Evolutionary conservation across 2,797 vertebrate species (phyloP), one percentile per base, ranked within the genome.

Genomic region (Lithobates pipiens): DNA sequence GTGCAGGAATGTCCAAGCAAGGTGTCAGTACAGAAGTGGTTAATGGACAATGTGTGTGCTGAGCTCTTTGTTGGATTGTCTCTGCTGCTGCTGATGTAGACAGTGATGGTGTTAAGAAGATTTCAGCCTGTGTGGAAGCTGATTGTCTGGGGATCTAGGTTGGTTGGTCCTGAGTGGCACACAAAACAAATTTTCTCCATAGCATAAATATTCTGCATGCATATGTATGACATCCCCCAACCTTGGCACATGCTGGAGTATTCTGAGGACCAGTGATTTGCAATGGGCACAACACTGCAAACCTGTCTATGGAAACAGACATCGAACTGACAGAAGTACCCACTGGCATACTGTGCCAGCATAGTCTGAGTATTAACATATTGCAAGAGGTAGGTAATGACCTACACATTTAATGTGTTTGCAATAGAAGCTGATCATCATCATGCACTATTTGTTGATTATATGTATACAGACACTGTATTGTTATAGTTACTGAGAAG

Each of bases 21-120:
- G 65, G n/a, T 73, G 29, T 6, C 70, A 42, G 75, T 23, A 29
- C 18, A 84, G 65, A 84, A 71, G 29, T 34, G 76, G 57, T 67
- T 78, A 78, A 67, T 65, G 42, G 36, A 29, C 36, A 21, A 54
- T 65, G 23, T 63, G 67, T 63, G 75, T 34, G 46, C 32, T 57
- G 32, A 71, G 74, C 82, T 63, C 46, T 76, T 84, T 25, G 13
- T 15, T 74, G 76, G 83, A 78, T 84, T 84, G 63, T 73, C 67
- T 72, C 13, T 83, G 32, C 36, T 39, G 36, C 82, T 77, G 82
- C 54, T 75, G 54, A 29, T 75, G 61, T 32, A 71, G 82, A 69
- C 44, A 70, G 44, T 36, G 42, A 68, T 84, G 69, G 36, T 27
- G 42, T 44, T 13, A 79, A 68, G 63, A 27, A 68, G 36, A 68